Percentiles rank a stretch among this genome's conserved stretches.
These are phyloP conservation scores for Diceros bicornis DNA, from an alignment of 2,797 vertebrate species.

Conservation along the genomic window DNA sequence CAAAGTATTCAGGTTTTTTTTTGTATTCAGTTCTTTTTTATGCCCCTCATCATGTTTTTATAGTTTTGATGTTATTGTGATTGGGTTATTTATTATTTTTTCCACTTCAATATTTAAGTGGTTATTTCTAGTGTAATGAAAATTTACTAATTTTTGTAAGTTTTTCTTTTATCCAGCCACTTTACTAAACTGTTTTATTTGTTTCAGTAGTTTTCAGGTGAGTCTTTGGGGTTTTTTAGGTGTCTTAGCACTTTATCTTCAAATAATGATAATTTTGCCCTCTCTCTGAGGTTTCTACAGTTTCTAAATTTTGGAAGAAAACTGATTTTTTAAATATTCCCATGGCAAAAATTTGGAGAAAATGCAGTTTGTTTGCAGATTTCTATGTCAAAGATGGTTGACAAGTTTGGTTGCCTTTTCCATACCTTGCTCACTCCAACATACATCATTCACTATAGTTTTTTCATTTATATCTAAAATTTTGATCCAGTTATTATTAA, in stretches of 20 bases:
- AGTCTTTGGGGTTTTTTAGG: not conserved
- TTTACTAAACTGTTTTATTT: not conserved
- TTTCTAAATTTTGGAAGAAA: not conserved
- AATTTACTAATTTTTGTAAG: not conserved
- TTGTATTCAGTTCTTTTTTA: not conserved
- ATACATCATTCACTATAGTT: not conserved
- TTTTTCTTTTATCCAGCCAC: not conserved
- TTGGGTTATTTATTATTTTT: not conserved
- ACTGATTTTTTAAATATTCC: not conserved
- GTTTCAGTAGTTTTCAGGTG: not conserved
- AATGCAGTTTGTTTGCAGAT: not conserved
- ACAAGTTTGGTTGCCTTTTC: not conserved
- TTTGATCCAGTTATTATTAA: conserved; percentile 25
- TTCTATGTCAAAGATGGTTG: not conserved
- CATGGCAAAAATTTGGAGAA: not conserved
- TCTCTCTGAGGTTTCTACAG: not conserved
- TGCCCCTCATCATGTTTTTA: not conserved
- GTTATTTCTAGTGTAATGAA: not conserved
- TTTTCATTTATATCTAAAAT: conserved; percentile 46
- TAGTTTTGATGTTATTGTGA: not conserved
- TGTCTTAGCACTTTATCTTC: not conserved
- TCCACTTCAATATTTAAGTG: not conserved
- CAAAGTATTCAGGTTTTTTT: not conserved
- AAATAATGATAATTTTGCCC: not conserved
- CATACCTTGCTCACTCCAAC: not conserved